Conservation (phyloP, 2,888 invertebrate genomes). For the Isoperla grammatica region DNA sequence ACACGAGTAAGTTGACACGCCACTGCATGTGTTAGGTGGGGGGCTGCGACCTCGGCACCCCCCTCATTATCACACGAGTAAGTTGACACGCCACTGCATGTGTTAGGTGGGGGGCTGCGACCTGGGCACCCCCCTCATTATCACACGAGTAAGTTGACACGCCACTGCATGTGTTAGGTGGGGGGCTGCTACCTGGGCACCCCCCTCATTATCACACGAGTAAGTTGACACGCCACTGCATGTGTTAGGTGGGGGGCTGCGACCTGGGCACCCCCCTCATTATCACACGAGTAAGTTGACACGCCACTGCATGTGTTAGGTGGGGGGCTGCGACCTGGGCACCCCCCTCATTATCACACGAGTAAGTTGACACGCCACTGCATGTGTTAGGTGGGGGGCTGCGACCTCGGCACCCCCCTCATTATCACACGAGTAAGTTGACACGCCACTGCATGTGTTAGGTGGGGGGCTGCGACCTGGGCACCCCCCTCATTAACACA, state of each 20-base stretch:
- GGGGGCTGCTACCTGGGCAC: slow-evolving; percentile 82
- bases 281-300: slow-evolving; percentile 84
- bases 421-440: slow-evolving; percentile 84
- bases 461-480: slow-evolving; percentile 80
- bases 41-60: slow-evolving; percentile 78
- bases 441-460: too few species aligned
- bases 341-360: slow-evolving; percentile 83
- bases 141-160: slow-evolving; percentile 86
- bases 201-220: slow-evolving; percentile 83
- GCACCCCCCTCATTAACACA: slow-evolving; percentile 81
- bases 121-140: slow-evolving; percentile 78
- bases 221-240: too few species aligned
- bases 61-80: slow-evolving; percentile 86
- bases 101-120: slow-evolving; percentile 82
- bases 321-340: slow-evolving; percentile 80
- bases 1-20: slow-evolving; percentile 74
- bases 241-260: slow-evolving; percentile 78
- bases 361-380: too few species aligned
- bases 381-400: slow-evolving; percentile 78
- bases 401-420: slow-evolving; percentile 79
- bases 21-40: slow-evolving; percentile 82
- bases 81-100: too few species aligned
- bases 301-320: too few species aligned
- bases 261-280: slow-evolving; percentile 82
- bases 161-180: slow-evolving; percentile 77